phyloP scores from a whole-genome alignment of 2,888 invertebrate genomes.

The Andrena fulva region DNA sequence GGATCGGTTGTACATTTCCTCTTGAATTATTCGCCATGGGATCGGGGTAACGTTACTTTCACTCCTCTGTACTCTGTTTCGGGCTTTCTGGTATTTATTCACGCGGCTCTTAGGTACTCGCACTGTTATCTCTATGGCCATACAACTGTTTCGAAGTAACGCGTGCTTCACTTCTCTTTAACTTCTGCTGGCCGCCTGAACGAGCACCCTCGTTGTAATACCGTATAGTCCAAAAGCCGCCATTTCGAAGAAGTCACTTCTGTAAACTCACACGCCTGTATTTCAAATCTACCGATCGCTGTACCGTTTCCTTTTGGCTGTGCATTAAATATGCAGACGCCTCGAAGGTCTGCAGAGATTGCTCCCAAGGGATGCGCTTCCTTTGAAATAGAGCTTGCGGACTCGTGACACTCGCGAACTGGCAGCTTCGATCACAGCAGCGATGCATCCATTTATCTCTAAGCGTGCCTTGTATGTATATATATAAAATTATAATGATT shows the following conservation, averaged over 20 bases:
- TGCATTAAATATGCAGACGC: too few species aligned
- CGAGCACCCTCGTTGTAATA: constrained; percentile 18
- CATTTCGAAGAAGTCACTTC: constrained; percentile 16
- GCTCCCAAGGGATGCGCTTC: background rate
- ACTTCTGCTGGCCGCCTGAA: constrained; percentile 14
- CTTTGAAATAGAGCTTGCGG: background rate
- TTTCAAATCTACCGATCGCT: background rate
- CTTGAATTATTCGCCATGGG: constrained; percentile 8
- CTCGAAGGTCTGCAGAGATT: background rate
- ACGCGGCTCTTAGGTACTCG: constrained; percentile 1
- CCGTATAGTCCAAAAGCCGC: constrained; percentile 16
- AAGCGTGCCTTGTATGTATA: constrained; percentile 42
- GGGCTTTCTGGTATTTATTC: constrained; percentile 19
- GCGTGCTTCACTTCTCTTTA: constrained; percentile 25
- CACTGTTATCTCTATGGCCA: constrained; percentile 1
- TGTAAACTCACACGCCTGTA: background rate
- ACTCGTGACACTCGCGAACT: background rate
- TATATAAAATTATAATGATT: constrained; percentile 42
- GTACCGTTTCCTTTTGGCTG: too few species aligned
- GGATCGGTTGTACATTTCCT: constrained; percentile 24
- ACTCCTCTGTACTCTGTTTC: constrained; percentile 4
- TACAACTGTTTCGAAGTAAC: constrained; percentile 5
- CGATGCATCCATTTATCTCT: constrained; percentile 19
- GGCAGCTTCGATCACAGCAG: constrained; percentile 18
- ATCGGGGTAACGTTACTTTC: constrained; percentile 1